These are phyloP conservation scores for Drosophila infuscata DNA, from an alignment of 2,888 invertebrate species.

Conservation along the genomic window DNA sequence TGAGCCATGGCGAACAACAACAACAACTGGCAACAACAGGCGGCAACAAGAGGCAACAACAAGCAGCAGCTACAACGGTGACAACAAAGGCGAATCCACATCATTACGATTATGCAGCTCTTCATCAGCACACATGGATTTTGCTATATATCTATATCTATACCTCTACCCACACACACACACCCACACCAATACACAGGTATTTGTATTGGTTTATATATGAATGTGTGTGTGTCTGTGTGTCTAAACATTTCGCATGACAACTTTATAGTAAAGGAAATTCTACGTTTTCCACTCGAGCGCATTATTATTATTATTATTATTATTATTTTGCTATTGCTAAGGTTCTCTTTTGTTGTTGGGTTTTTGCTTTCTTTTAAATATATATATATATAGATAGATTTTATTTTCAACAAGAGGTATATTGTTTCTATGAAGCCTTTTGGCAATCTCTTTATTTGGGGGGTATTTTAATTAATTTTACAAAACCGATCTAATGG, in stretches of 20 bases:
- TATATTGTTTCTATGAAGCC: not conserved
- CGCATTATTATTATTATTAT: slow-evolving; percentile 60
- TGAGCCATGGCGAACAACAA: slow-evolving; percentile 38
- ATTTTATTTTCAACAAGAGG: not conserved
- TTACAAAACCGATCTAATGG: too few relatives aligned
- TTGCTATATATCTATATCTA: slow-evolving; percentile 1
- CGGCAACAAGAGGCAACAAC: slow-evolving; percentile 9
- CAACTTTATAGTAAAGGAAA: slow-evolving; percentile 32
- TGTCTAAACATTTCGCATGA: slow-evolving; percentile 19
- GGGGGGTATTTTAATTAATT: too few relatives aligned
- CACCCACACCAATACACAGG: not conserved
- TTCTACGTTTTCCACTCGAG: slow-evolving; percentile 71
- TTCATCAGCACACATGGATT: slow-evolving; percentile 37
- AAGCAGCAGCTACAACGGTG: slow-evolving; percentile 2
- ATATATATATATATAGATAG: not conserved
- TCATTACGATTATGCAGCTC: slow-evolving; percentile 66
- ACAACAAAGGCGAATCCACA: slow-evolving; percentile 50
- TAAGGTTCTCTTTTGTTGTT: slow-evolving; percentile 12
- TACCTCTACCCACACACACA: not conserved
- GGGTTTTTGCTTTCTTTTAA: slow-evolving; percentile 2
- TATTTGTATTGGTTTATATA: slow-evolving; percentile 6
- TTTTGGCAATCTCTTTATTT: not conserved
- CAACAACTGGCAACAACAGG: slow-evolving; percentile 22
- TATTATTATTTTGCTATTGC: slow-evolving; percentile 24
- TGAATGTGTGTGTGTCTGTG: not conserved